Conservation (phyloP, 2,113 vertebrate genomes). For the Aldabrachelys gigantea region DNA sequence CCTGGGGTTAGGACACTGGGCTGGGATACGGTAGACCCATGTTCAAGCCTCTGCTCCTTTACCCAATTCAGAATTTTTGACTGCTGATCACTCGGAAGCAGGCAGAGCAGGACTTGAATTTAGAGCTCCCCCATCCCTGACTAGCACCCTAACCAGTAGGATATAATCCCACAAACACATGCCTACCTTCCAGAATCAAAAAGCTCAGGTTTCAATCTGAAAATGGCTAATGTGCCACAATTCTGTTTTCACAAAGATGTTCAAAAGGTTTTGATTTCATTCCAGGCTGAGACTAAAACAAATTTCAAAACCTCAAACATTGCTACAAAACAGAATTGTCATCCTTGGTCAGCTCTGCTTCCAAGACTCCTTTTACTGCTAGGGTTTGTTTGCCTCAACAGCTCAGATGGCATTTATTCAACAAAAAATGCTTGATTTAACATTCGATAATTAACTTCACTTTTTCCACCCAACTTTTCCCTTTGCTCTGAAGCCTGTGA, state of each 20-base stretch:
- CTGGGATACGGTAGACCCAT: background rate
- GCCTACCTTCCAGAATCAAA: background rate
- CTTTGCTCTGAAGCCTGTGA: background rate
- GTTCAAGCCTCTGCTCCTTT: background rate
- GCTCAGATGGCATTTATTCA: background rate
- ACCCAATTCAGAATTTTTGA: background rate
- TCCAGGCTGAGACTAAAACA: background rate
- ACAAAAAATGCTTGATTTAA: background rate
- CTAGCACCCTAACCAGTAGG: background rate
- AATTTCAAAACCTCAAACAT: background rate
- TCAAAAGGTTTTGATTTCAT: background rate
- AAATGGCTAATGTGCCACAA: background rate
- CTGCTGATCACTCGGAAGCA: background rate
- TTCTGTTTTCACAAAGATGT: rapidly evolving
- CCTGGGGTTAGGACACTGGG: background rate
- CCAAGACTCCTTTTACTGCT: background rate
- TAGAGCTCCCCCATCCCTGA: background rate
- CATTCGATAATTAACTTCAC: background rate
- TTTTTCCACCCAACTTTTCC: background rate
- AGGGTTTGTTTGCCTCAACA: background rate
- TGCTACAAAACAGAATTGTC: background rate
- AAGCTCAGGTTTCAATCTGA: background rate
- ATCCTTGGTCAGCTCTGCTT: background rate
- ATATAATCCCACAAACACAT: background rate
- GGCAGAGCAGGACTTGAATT: background rate